Evolutionary conservation across 1,140 invertebrate genomes (phyloP), one percentile per base, ranked within the genome.

Genomic region (Rhynchophorus ferrugineus): DNA sequence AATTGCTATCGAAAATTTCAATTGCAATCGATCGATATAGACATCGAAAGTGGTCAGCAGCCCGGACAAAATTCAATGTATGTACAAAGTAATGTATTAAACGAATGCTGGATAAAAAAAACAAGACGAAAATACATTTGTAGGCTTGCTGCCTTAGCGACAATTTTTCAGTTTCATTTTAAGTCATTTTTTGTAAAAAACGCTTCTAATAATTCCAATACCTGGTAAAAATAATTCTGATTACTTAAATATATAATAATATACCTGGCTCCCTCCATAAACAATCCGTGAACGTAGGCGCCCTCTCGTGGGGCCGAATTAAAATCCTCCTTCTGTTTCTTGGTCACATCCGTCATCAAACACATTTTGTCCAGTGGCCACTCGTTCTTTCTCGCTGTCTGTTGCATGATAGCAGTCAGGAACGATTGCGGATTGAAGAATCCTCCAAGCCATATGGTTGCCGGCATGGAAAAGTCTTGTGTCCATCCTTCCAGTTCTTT

Each of bases 351-450:
- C 67, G 90, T 93, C 67, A 91, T 84, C 37, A 97, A 73, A 66
- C 89, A 92, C 91, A 96, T 95, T 68, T 92, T 90, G 71, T 96
- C 93, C 33, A 96, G 74, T 0, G 94, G 92, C 84, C 91, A 91
- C 72, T 96, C 92, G 71, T 95, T 94, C 72, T 91, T 94, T 29
- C 92, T 76, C 1, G 92, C 92, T 38, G 91, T 95, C 69, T 89
- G 89, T 71, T 97, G 94, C 92, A 96, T 97, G 63, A 96, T 94
- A 21, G 94, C 93, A 0, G 93, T 98, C 6, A 98, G 74, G 69
- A 98, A 94, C 9, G 91, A 95, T 71, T 97, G 93, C 0, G 94
- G 94, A 73, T 96, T 97, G 73, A 97, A 97, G 68, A 97, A 93
- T 14, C 92, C 93, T 7, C 83, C 89, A 18, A 96, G 72, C 93